Evolutionary conservation across 2,888 invertebrate genomes (phyloP).

Genomic region (Agrochola litura): DNA sequence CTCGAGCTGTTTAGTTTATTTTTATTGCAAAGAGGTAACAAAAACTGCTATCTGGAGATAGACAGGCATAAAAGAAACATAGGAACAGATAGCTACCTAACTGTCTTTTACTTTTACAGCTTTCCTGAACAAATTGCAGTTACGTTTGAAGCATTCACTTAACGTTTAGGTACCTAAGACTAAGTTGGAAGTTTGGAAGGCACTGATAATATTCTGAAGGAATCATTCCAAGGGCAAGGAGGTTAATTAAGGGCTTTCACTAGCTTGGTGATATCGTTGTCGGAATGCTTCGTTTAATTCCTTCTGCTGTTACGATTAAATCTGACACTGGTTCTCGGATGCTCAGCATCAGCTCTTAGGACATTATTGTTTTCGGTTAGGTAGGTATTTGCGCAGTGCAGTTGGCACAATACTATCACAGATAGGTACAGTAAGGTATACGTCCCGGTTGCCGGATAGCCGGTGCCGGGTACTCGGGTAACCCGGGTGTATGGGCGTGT

Average conservation of each 20-base stretch:
- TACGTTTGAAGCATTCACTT: neutral
- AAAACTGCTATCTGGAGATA: neutral
- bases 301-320: neutral
- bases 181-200: neutral
- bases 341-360: neutral
- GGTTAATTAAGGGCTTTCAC: no score
- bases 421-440: neutral
- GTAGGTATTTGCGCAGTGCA: neutral
- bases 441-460: no score
- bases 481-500: no score
- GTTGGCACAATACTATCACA: neutral
- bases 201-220: neutral
- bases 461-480: no score
- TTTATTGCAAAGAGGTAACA: neutral
- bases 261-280: neutral
- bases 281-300: neutral
- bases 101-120: neutral
- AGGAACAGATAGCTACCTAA: neutral
- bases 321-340: neutral
- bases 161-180: neutral
- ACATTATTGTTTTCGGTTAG: neutral
- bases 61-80: neutral
- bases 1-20: conserved; percentile 10
- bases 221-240: neutral
- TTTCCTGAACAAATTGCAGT: neutral